Conservation (phyloP, 2,888 invertebrate species). For the Tridacna gigas region DNA sequence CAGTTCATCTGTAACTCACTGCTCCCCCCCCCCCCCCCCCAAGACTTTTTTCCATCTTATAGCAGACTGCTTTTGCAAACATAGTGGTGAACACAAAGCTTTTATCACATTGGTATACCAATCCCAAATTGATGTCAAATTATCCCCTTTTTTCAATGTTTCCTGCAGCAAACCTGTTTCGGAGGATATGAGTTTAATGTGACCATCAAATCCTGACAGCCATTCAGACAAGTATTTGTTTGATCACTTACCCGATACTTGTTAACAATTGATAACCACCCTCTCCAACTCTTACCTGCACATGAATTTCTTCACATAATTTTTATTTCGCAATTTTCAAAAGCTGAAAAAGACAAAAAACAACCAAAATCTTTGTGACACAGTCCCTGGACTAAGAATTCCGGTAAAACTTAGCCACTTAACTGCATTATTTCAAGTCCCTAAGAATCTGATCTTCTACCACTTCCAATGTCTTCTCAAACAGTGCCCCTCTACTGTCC, state of each 20-base stretch:
- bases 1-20: too few relatives aligned
- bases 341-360: conserved; percentile 1
- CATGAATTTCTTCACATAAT: background rate
- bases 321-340: background rate
- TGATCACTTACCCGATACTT: background rate
- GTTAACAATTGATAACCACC: background rate
- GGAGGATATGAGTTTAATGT: too few relatives aligned
- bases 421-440: conserved; percentile 22
- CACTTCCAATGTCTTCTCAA: background rate
- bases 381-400: background rate
- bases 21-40: too few relatives aligned
- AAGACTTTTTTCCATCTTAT: too few relatives aligned
- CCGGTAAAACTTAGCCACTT: conserved; percentile 29
- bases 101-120: too few relatives aligned
- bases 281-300: conserved; percentile 3
- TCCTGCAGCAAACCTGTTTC: too few relatives aligned
- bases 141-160: too few relatives aligned
- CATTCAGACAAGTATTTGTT: too few relatives aligned
- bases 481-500: background rate
- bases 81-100: too few relatives aligned
- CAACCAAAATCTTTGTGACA: background rate
- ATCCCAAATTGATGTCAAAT: too few relatives aligned
- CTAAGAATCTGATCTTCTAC: background rate
- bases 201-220: too few relatives aligned
- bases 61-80: too few relatives aligned